Evolutionary conservation across 2,888 invertebrate genomes (phyloP).

Genomic region (Gandaritis pyraliata): DNA sequence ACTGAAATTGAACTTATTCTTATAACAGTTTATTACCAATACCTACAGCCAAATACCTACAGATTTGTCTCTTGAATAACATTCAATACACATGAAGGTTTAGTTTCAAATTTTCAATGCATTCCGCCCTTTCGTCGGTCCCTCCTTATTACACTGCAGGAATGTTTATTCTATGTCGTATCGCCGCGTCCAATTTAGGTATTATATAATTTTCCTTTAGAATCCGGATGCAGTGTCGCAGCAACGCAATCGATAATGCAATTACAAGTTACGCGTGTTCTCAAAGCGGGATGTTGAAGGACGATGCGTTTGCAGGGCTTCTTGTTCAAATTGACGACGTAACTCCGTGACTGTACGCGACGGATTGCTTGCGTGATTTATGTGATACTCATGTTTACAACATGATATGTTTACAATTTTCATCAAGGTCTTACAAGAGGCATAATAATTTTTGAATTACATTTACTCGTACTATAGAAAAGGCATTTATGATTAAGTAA

Average conservation of each 20-base stretch:
- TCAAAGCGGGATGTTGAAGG: slow-evolving; percentile 56
- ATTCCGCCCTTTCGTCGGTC: not conserved
- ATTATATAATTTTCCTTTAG: slow-evolving; percentile 28
- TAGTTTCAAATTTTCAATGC: not conserved
- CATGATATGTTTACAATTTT: not conserved
- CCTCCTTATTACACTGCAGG: slow-evolving; percentile 4
- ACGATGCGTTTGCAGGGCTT: slow-evolving; percentile 63
- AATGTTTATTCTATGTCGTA: slow-evolving; percentile 21
- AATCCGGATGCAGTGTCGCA: slow-evolving; percentile 38
- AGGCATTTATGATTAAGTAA: no score
- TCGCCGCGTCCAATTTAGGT: slow-evolving; percentile 9
- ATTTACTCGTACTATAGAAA: no score
- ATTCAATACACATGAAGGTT: not conserved
- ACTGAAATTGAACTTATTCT: no score
- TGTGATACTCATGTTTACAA: no score
- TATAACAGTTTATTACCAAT: not conserved
- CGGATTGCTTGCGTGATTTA: not conserved
- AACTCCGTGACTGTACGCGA: slow-evolving; percentile 26
- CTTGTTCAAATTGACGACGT: slow-evolving; percentile 51
- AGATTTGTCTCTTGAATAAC: not conserved
- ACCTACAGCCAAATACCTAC: not conserved
- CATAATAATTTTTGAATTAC: not conserved
- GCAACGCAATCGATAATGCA: slow-evolving; percentile 61
- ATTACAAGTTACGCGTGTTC: slow-evolving; percentile 67
- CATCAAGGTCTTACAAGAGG: not conserved